Conservation (phyloP, 2,888 invertebrate species). For the Plagodis dolabraria region DNA sequence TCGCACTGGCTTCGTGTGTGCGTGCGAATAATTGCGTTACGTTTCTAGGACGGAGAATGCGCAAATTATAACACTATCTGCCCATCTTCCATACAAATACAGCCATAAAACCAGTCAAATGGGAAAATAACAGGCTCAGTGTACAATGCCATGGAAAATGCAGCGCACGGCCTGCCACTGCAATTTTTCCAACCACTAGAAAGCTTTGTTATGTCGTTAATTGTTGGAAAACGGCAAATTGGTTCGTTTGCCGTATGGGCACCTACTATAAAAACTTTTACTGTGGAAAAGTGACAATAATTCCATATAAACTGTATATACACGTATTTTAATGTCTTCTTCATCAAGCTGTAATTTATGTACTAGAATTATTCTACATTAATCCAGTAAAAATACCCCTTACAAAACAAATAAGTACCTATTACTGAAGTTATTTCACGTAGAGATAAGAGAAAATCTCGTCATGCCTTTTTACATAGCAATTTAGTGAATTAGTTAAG, state of each 20-base stretch:
- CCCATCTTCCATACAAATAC: conserved; percentile 70
- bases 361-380: too few relatives aligned
- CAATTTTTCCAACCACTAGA: conserved; percentile 74
- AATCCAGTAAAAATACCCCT: too few relatives aligned
- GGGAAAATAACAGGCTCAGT: conserved; percentile 82
- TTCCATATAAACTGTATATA: background rate
- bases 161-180: conserved; percentile 48
- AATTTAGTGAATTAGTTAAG: conserved; percentile 47
- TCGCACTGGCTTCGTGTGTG: conserved; percentile 58
- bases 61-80: conserved; percentile 70
- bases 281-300: background rate
- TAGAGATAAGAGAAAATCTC: conserved; percentile 25
- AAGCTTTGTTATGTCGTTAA: conserved; percentile 66
- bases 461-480: conserved; percentile 42
- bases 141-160: conserved; percentile 79
- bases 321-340: background rate
- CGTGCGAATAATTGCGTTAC: conserved; percentile 81
- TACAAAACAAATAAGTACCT: conserved; percentile 10
- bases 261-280: background rate
- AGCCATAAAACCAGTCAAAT: conserved; percentile 80
- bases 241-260: conserved; percentile 4
- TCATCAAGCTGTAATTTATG: too few relatives aligned
- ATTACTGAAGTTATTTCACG: conserved; percentile 13
- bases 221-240: conserved; percentile 53
- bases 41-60: conserved; percentile 76